These are phyloP conservation scores for Parauchenoglanis ngamensis DNA, from an alignment of 2,797 vertebrate species.

Conservation along the genomic window DNA sequence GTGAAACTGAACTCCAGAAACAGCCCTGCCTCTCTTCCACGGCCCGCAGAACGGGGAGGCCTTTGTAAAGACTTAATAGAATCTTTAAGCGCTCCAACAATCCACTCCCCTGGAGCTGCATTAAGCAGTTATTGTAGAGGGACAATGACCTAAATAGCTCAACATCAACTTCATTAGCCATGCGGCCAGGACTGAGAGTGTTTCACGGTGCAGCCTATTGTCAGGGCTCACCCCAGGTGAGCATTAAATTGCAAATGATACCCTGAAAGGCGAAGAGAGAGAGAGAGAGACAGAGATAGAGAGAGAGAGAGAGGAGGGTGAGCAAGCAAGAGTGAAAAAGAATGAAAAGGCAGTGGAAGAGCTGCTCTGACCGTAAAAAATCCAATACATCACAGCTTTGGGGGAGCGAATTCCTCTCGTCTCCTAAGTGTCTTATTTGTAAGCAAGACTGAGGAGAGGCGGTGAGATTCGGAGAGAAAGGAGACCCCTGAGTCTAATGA, in stretches of 20 bases:
- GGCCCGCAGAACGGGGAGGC: constrained; percentile 84
- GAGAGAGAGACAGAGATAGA: constrained; percentile 65
- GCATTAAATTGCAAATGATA: constrained; percentile 99
- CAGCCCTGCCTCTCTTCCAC: constrained; percentile 80
- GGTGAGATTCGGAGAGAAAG: constrained; percentile 61
- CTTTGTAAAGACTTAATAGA: constrained; percentile 98
- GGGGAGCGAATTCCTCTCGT: constrained; percentile 84
- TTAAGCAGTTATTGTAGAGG: constrained; percentile 98
- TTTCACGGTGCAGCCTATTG: constrained; percentile 91
- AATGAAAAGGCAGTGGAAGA: constrained; percentile 89
- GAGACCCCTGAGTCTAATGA: constrained; percentile 73
- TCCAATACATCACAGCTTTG: constrained; percentile 88
- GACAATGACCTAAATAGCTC: constrained; percentile 97
- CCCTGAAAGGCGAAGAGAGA: constrained; percentile 84
- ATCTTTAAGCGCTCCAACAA: constrained; percentile 96
- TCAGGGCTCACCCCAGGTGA: constrained; percentile 94
- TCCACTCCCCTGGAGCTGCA: constrained; percentile 94
- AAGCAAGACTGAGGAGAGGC: constrained; percentile 77
- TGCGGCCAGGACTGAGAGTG: constrained; percentile 85
- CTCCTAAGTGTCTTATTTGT: constrained; percentile 83
- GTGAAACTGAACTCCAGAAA: constrained; percentile 80
- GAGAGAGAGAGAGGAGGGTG: constrained; percentile 76
- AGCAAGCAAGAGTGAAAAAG: constrained; percentile 79
- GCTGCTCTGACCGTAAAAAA: constrained; percentile 89
- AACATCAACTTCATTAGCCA: constrained; percentile 96